Evolutionary conservation across 1,140 invertebrate species (phyloP).

Genomic region (Drosophila yakuba): DNA sequence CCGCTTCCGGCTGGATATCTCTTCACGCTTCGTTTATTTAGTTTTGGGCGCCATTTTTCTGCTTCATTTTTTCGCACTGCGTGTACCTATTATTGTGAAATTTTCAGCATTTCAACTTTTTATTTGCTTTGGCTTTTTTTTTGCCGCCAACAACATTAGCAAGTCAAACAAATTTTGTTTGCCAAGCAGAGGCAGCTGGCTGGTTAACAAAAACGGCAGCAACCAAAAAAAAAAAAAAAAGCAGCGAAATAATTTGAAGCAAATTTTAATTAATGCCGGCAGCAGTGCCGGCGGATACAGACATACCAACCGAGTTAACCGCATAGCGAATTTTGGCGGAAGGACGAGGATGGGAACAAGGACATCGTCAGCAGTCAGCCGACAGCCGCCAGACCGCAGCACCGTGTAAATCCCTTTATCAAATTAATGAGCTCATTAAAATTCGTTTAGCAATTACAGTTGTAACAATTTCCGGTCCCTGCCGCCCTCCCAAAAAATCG

Average conservation of each 20-base stretch:
- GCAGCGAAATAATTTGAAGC: constrained; percentile 67
- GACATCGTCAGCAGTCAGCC: constrained; percentile 50
- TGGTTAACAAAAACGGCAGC: neutral
- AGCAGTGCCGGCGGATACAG: constrained; percentile 24
- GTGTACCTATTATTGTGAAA: constrained; percentile 32
- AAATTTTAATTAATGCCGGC: constrained; percentile 77
- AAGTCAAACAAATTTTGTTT: constrained; percentile 71
- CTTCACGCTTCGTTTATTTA: constrained; percentile 80
- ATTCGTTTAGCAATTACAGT: constrained; percentile 85
- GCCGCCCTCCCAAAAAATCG: neutral
- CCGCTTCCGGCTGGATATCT: constrained; percentile 66
- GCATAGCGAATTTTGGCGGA: constrained; percentile 62
- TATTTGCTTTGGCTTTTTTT: no score
- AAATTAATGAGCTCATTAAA: constrained; percentile 85
- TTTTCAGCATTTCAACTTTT: constrained; percentile 8
- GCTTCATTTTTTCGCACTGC: constrained; percentile 19
- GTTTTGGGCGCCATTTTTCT: constrained; percentile 60
- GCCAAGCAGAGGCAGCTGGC: constrained; percentile 42
- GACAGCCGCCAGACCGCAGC: constrained; percentile 63
- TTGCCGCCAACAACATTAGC: constrained; percentile 47
- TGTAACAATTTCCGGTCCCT: constrained; percentile 78
- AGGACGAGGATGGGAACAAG: constrained; percentile 9
- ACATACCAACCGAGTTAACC: constrained; percentile 36
- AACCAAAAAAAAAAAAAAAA: constrained; percentile 3
- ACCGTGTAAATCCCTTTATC: constrained; percentile 84